Percentiles rank a stretch among this genome's conserved stretches.
These are phyloP conservation scores for Psittacus erithacus DNA, from an alignment of 2,113 vertebrate genomes.

Conservation along the genomic window DNA sequence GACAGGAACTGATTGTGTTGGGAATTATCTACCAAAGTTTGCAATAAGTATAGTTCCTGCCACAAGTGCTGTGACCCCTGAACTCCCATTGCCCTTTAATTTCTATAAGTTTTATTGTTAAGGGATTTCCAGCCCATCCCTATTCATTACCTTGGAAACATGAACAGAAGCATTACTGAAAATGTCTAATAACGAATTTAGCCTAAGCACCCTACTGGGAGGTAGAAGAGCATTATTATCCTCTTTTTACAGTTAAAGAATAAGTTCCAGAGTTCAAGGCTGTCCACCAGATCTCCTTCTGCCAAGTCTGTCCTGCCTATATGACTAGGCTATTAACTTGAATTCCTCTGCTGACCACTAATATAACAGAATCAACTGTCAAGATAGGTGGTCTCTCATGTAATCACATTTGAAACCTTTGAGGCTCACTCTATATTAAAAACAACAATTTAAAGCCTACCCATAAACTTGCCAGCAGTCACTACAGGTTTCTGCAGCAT, in stretches of 20 bases:
- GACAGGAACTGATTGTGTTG: background rate
- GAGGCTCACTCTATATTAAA: slow-evolving; percentile 16
- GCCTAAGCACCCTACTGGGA: slow-evolving; percentile 24
- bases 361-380: slow-evolving; percentile 8
- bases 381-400: slow-evolving; percentile 31
- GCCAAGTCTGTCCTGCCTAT: background rate
- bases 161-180: slow-evolving; percentile 53
- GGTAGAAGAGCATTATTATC: slow-evolving; percentile 18
- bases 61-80: background rate
- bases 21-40: background rate
- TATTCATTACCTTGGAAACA: slow-evolving; percentile 57
- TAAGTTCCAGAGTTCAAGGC: slow-evolving; percentile 43
- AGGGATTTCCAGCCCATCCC: slow-evolving; percentile 44
- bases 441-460: background rate
- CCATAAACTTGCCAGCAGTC: background rate
- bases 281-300: background rate
- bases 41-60: background rate
- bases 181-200: slow-evolving; percentile 49
- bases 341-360: slow-evolving; percentile 23
- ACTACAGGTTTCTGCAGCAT: slow-evolving; percentile 11
- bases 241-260: slow-evolving; percentile 17
- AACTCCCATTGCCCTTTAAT: slow-evolving; percentile 19
- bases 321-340: slow-evolving; percentile 1
- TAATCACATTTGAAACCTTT: background rate
- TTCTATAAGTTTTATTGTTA: slow-evolving; percentile 2